A percentile compares a stretch with the other conserved stretches of the same genome.
Conservation (phyloP, 2,113 vertebrate species). For the Amazona guildingii region DNA sequence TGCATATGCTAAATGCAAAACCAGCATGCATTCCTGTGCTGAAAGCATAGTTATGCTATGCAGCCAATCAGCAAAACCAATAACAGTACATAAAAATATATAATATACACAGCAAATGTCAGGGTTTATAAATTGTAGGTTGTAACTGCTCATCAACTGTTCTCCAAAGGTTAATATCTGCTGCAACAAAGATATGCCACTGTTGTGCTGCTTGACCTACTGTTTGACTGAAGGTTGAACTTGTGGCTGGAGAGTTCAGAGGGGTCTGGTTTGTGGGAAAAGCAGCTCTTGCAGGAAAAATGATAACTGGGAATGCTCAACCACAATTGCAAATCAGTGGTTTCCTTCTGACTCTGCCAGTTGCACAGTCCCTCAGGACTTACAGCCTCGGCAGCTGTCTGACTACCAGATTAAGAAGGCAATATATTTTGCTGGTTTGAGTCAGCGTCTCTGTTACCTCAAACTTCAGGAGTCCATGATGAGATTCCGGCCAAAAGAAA, state of each 20-base stretch:
- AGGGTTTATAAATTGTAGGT: not conserved
- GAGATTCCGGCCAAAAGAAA: not conserved
- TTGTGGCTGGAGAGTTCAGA: not conserved
- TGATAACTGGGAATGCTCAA: not conserved
- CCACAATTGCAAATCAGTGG: not conserved
- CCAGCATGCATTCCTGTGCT: not conserved
- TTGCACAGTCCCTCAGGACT: not conserved
- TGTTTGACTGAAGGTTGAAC: not conserved
- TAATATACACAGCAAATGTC: not conserved
- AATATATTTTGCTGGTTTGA: not conserved
- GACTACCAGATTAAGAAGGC: not conserved
- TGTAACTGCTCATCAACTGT: not conserved
- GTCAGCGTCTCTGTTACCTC: not conserved
- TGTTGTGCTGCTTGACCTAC: not conserved
- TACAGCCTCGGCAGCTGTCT: not conserved
- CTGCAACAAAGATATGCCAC: not conserved
- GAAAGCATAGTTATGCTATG: not conserved
- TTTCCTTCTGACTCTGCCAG: not conserved
- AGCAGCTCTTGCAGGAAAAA: not conserved
- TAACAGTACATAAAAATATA: not conserved
- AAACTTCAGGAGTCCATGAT: not conserved
- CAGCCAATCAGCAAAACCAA: not conserved
- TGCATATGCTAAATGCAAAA: not conserved
- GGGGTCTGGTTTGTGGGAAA: not conserved
- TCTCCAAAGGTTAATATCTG: not conserved